These are phyloP conservation scores for Thalassaphorura encarpata DNA, from an alignment of 1,140 invertebrate species.

Conservation along the genomic window DNA sequence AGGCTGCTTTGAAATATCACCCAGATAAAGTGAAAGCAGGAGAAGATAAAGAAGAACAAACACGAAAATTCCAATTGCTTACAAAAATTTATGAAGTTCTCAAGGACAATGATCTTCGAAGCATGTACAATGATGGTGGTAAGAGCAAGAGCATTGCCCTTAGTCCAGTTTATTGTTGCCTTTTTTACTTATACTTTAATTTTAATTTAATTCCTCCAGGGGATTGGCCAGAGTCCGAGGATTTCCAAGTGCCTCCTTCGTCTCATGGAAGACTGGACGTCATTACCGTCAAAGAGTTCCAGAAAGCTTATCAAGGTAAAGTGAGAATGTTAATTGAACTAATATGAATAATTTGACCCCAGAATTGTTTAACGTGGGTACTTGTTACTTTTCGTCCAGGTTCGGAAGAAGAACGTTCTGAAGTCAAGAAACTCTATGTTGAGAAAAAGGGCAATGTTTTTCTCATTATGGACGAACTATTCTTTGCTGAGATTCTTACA, in stretches of 20 bases:
- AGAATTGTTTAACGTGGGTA: not conserved
- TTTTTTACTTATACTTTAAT: not conserved
- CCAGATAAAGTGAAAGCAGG: slow-evolving; percentile 23
- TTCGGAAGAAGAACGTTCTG: slow-evolving; percentile 21
- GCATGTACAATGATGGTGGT: slow-evolving; percentile 19
- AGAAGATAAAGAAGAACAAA: slow-evolving; percentile 8
- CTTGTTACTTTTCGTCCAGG: too few species aligned
- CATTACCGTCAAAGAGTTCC: slow-evolving; percentile 17
- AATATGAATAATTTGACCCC: not conserved
- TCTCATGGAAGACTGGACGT: slow-evolving; percentile 12
- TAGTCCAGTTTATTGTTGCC: not conserved
- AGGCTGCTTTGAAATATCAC: slow-evolving; percentile 19
- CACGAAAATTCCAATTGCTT: slow-evolving; percentile 23
- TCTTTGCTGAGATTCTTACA: slow-evolving; percentile 17
- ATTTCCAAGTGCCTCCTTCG: too few species aligned
- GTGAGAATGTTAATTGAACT: not conserved
- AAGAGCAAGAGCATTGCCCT: not conserved
- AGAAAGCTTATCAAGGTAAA: slow-evolving; percentile 17
- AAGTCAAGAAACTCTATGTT: slow-evolving; percentile 17
- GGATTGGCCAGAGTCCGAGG: slow-evolving; percentile 22
- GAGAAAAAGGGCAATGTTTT: slow-evolving; percentile 19
- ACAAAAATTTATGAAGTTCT: slow-evolving; percentile 22
- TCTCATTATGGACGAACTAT: slow-evolving; percentile 22
- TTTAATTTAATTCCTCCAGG: slow-evolving; percentile 6
- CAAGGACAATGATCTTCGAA: slow-evolving; percentile 21